Evolutionary conservation across 2,113 vertebrate genomes (phyloP).

Genomic region (Poeciliopsis retropinna): DNA sequence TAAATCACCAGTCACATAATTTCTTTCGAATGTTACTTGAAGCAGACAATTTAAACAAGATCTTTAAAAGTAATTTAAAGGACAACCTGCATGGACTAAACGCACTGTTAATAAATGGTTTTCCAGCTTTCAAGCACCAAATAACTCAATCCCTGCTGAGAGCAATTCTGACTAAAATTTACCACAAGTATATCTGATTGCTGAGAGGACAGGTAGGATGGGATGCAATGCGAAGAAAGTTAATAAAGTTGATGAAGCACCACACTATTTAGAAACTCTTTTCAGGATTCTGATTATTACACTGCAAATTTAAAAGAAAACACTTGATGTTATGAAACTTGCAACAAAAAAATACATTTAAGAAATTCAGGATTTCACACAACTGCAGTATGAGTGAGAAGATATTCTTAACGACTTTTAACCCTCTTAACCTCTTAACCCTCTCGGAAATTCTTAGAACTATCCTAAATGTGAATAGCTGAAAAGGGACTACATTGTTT

Average conservation of each 20-base stretch:
- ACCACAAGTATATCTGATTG: not conserved
- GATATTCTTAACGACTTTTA: too few species aligned
- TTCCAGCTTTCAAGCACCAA: not conserved
- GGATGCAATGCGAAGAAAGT: not conserved
- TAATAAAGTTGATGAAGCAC: not conserved
- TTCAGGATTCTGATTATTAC: not conserved
- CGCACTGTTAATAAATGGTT: not conserved
- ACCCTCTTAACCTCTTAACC: too few species aligned
- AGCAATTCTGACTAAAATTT: not conserved
- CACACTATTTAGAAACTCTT: not conserved
- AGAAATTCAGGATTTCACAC: too few species aligned
- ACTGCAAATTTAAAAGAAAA: too few species aligned
- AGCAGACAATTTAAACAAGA: slow-evolving; percentile 1
- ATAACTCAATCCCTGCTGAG: not conserved
- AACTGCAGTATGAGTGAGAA: too few species aligned
- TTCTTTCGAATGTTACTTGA: not conserved
- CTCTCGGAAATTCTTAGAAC: not conserved
- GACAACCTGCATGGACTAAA: not conserved
- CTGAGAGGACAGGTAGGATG: not conserved
- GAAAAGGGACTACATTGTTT: not conserved
- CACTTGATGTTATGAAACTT: too few species aligned
- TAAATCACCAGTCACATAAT: not conserved
- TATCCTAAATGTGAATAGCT: not conserved
- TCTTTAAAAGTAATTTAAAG: not conserved
- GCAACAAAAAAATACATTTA: too few species aligned